Evolutionary conservation across 1,140 invertebrate genomes (phyloP), one percentile per base, ranked within the genome.

Genomic region (Cyrtorhinus lividipennis): DNA sequence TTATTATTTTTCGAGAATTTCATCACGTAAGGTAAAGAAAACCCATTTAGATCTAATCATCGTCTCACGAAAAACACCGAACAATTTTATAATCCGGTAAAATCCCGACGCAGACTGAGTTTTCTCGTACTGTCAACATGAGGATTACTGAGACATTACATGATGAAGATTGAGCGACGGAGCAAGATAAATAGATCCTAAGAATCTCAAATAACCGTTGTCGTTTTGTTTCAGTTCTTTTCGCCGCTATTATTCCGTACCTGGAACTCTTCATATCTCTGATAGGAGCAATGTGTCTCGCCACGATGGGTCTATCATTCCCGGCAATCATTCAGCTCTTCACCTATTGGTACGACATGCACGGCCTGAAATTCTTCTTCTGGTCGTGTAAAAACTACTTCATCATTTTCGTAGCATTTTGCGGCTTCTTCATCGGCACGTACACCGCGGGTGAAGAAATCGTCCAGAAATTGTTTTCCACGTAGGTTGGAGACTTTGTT

Each of bases 251-350:
- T 0, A 82, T 94, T 58, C 89, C 89, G 1, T 80, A 89, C 67
- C 74, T 97, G 66, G 88, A 88, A 20, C 76, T 89, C 0, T 84
- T 93, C 70, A 94, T 95, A 63, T 85, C 89, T 0, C 75, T 92
- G 26, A 84, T 92, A 60, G 91, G 91, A n/a, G 87, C 91, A 0
- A 76, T 92, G n/a, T 86, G 85, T 62, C 79, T 88, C 18, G 86
- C 87, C 1, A 81, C 86, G 12, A 78, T 92, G 53, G 87, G 88
- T 0, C 77, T 93, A 2, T 83, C 91, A 13, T 87, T 93, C 68
- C 91, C 91, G 12, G 86, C 87, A 0, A 71, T 90, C 24, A 85
- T 94, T 68, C 87, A 93, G 68, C 77, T 85, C 25, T 79, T 87
- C 68, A 71, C 81, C 1, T 73, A 76, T 60, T 82, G 80, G 72